Evolutionary conservation across 2,113 vertebrate genomes (phyloP), one percentile per base, ranked within the genome.

Genomic region (Macrotus californicus): DNA sequence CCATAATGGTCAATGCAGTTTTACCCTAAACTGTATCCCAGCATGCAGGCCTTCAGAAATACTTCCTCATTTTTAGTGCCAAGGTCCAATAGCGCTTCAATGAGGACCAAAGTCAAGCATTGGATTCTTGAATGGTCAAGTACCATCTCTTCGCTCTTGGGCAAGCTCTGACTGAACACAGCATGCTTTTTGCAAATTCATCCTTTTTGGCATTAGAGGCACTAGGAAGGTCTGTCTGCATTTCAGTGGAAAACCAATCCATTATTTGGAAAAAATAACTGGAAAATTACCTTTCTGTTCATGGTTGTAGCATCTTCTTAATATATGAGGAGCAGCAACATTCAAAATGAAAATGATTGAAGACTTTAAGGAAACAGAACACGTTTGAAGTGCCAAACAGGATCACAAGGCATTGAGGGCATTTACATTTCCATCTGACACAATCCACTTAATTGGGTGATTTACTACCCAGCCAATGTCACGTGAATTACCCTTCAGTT

Each of bases 401-500:
- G 16, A 92, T 93, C 93, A 94, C 54, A n/a, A 46, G 46, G 69
- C 83, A 59, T 75, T 2, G 9, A 87, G 43, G 72, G 14, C 81
- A 80, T 46, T 92, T 75, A 69, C 39, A 41, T 93, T 69, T 95
- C 81, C 86, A 89, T 93, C 82, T 36, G 52, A 41, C 69, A 80
- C 69, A 89, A 76, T 84, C 84, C 93, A 84, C 31, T 73, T 95
- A 90, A 88, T 59, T 59, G 56, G 22, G 56, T 59, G 24, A 59
- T 59, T 24, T 70, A 70, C 69, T 70, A 48, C 16, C 73, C 66
- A 73, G 77, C 89, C 89, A 39, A 39, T 76, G 76, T 89, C 87
- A 92, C 82, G 75, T 31, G 67, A 95, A 73, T 93, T 79, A 79
- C 48, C 29, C 22, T 64, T 93, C 67, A 11, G 48, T 94, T 96